Conservation (phyloP, 2,888 invertebrate species). For the Ochlodes sylvanus region DNA sequence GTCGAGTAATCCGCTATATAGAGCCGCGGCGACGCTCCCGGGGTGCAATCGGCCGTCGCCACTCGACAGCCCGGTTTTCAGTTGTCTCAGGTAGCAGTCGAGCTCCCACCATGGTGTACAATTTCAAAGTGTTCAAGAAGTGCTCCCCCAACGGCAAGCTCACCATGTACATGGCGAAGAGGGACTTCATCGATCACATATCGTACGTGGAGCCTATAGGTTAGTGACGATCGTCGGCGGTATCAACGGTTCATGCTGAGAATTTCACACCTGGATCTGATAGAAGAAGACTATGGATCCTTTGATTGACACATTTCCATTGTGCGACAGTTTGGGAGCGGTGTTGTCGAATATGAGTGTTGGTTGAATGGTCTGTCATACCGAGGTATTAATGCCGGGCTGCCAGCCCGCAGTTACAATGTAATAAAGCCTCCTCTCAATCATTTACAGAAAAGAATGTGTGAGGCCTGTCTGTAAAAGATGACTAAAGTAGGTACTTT, state of each 20-base stretch:
- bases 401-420: too few species aligned
- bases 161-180: slow-evolving; percentile 93
- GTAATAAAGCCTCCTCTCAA: too few species aligned
- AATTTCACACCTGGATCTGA: neutral
- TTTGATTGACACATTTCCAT: too few species aligned
- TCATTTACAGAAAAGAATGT: too few species aligned
- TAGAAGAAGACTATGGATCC: too few species aligned
- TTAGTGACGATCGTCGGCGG: slow-evolving; percentile 62
- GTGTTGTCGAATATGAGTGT: too few species aligned
- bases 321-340: too few species aligned
- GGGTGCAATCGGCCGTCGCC: slow-evolving; percentile 25
- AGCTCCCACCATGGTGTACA: slow-evolving; percentile 90
- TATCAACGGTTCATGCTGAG: neutral
- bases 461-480: too few species aligned
- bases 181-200: slow-evolving; percentile 95
- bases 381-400: too few species aligned
- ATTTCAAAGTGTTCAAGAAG: slow-evolving; percentile 96
- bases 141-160: slow-evolving; percentile 94
- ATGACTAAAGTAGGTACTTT: too few species aligned
- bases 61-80: slow-evolving; percentile 34
- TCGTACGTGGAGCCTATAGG: slow-evolving; percentile 94
- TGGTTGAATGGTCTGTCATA: too few species aligned
- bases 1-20: slow-evolving; percentile 71
- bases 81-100: neutral
- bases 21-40: slow-evolving; percentile 31